Evolutionary conservation across 2,888 invertebrate genomes (phyloP).

Genomic region (Dasypolia templi): DNA sequence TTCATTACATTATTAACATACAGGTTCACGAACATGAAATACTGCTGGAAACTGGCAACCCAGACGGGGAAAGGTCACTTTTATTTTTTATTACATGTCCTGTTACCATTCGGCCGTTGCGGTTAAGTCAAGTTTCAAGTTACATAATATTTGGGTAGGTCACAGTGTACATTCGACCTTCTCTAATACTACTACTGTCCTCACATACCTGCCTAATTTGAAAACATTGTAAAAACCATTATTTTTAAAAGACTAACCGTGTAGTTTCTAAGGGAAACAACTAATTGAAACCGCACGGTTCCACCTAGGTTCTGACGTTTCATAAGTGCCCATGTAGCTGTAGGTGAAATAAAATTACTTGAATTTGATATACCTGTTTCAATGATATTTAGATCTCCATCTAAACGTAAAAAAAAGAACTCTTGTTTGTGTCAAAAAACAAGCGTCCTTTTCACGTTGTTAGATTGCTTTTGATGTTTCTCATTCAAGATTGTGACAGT

Average conservation of each 20-base stretch:
- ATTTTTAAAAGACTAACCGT: background rate
- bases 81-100: background rate
- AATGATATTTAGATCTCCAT: conserved; percentile 8
- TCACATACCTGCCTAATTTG: background rate
- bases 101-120: background rate
- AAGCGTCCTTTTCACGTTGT: too few relatives aligned
- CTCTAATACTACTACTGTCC: background rate
- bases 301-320: too few relatives aligned
- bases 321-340: too few relatives aligned
- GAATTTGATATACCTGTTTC: background rate
- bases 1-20: background rate
- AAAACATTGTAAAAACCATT: background rate
- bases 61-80: background rate
- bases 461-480: conserved; percentile 26
- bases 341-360: background rate
- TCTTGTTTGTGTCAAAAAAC: background rate
- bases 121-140: conserved; percentile 18
- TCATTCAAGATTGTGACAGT: conserved; percentile 28
- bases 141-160: conserved; percentile 36
- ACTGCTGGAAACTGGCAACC: background rate
- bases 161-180: conserved; percentile 28
- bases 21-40: conserved; percentile 10
- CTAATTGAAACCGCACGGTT: too few relatives aligned
- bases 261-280: background rate
- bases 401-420: background rate